phyloP scores from a whole-genome alignment of 1,140 invertebrate species.

The Camponotus pennsylvanicus region DNA sequence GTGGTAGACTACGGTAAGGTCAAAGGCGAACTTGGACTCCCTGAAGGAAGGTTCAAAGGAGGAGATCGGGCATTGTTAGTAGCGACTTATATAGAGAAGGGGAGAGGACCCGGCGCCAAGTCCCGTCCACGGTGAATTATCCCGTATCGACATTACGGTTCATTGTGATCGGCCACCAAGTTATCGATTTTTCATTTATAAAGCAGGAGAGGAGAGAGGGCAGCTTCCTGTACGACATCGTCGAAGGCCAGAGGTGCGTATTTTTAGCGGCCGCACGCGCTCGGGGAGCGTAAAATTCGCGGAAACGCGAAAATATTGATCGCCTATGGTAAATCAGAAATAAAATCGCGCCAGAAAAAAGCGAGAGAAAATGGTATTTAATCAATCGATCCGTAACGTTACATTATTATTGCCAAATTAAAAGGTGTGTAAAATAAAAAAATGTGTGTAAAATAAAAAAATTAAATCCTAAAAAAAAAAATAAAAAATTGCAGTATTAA shows the following conservation, averaged over 20 bases:
- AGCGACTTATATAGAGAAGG: conserved; percentile 23
- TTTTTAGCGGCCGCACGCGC: conserved; percentile 24
- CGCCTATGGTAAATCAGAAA: neutral
- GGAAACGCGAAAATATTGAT: conserved; percentile 26
- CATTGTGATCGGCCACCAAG: conserved; percentile 27
- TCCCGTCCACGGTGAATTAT: conserved; percentile 44
- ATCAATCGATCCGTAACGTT: too few relatives aligned
- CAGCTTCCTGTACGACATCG: neutral
- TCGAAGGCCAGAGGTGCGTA: conserved; percentile 47
- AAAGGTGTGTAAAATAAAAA: neutral
- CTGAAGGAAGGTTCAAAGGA: conserved; percentile 36
- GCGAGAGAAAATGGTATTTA: neutral
- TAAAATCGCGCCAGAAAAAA: neutral
- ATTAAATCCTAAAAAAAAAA: too few relatives aligned
- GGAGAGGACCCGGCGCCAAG: conserved; percentile 12
- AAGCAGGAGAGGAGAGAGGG: neutral
- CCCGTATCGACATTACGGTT: conserved; percentile 47
- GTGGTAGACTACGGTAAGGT: conserved; percentile 58
- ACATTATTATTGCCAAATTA: neutral
- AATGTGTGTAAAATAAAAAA: neutral
- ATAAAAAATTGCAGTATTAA: too few relatives aligned
- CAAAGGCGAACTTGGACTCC: conserved; percentile 47
- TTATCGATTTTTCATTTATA: conserved; percentile 65
- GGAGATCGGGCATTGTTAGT: conserved; percentile 50
- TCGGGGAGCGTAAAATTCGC: conserved; percentile 7